Evolutionary conservation across 2,797 vertebrate species (phyloP).

Genomic region (Syngnathus rostellatus): DNA sequence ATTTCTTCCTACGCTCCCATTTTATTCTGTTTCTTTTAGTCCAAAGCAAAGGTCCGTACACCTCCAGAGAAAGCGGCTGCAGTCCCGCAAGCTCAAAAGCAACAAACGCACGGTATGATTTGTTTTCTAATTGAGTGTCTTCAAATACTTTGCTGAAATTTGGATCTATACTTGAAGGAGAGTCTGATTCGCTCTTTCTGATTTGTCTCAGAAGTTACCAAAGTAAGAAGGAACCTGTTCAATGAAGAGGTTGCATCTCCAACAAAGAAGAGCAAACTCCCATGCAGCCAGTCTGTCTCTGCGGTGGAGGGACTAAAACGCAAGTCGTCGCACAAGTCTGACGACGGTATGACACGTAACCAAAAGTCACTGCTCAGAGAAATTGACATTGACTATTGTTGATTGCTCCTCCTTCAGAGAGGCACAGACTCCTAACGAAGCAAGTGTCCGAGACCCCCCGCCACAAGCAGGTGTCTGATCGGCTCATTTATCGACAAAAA

Average conservation of each 20-base stretch:
- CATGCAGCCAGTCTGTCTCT: conserved; percentile 85
- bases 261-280: conserved; percentile 76
- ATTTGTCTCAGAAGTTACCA: conserved; percentile 79
- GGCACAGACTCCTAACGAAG: conserved; percentile 77
- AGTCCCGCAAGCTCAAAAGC: conserved; percentile 64
- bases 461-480: conserved; percentile 85
- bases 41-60: conserved; percentile 43
- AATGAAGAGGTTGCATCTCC: conserved; percentile 74
- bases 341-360: conserved; percentile 44
- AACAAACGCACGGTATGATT: conserved; percentile 76
- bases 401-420: conserved; percentile 61
- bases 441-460: conserved; percentile 84
- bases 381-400: background rate
- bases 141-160: background rate
- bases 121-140: background rate
- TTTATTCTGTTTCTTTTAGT: conserved; percentile 55
- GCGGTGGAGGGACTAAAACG: conserved; percentile 77
- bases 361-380: background rate
- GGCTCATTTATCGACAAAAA: conserved; percentile 79
- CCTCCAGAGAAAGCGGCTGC: conserved; percentile 54
- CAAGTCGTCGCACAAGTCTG: conserved; percentile 50
- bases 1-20: background rate
- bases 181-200: background rate
- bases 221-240: conserved; percentile 92
- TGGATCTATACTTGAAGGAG: background rate